Evolutionary conservation across 2,888 invertebrate species (phyloP), one percentile per base, ranked within the genome.

Genomic region (Actias luna): DNA sequence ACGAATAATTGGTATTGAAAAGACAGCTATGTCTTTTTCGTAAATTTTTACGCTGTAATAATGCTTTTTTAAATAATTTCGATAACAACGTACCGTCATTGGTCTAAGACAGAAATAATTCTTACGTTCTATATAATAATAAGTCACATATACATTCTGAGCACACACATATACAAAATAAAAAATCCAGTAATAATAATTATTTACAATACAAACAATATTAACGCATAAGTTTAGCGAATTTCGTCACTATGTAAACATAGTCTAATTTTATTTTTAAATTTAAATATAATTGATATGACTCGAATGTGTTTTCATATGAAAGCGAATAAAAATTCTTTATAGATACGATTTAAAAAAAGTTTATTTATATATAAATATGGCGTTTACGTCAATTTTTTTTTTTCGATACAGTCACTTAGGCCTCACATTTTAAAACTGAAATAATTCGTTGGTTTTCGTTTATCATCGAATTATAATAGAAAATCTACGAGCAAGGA

Each of bases 81-180:
- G 46, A 50, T 50, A 25, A 25, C 25, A 46, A 4, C 1, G 12
- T 50, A 3, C 16, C 10, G 46, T 50, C 46, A 50, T 25, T 50
- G 46, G 46, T 25, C 46, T 50, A 50, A 25, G 25, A 50, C 25
- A 50, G 46, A 64, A 70, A 76, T 69, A 72, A 74, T 72, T 64
- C 65, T 77, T 78, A 80, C 73, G 71, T 80, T 82, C 83, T 73
- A 80, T 79, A 25, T 55, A 83, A 78, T 83, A 78, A 78, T 74
- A 80, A 75, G 78, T 84, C 87, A 91, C 89, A 89, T 88, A 85
- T 88, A 91, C 88, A 87, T 78, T 82, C 79, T 76, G 78, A 81
- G 80, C 87, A 88, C 91, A 87, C 90, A 89, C 89, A 90, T 91
- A 84, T 88, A 90, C 88, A 91, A 85, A 86, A 80, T 58, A 60